Percentiles rank a stretch among this genome's conserved stretches.
These are phyloP conservation scores for Battus philenor DNA, from an alignment of 1,140 invertebrate genomes.

Conservation along the genomic window DNA sequence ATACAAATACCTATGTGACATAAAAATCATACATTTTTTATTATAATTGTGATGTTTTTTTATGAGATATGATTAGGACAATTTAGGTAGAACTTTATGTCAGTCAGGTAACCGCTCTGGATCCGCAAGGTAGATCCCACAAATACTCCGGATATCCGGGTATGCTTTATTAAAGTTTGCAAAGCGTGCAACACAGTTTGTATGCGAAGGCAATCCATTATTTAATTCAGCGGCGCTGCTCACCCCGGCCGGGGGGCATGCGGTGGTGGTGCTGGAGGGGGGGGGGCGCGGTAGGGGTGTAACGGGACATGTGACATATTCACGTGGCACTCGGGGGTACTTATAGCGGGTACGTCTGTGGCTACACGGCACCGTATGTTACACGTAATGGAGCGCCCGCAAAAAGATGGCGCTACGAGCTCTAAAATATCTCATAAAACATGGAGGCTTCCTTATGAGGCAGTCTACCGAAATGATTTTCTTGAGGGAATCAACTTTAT, in stretches of 20 bases:
- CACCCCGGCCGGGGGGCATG: constrained; percentile 24
- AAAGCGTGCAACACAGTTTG: too few relatives aligned
- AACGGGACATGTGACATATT: constrained; percentile 60
- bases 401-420: constrained; percentile 23
- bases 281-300: constrained; percentile 20
- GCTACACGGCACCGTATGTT: constrained; percentile 46
- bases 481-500: too few relatives aligned
- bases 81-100: too few relatives aligned
- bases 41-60: too few relatives aligned
- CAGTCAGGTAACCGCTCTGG: too few relatives aligned
- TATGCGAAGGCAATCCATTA: constrained; percentile 45
- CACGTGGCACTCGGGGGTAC: constrained; percentile 50
- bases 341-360: constrained; percentile 46
- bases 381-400: constrained; percentile 49
- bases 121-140: too few relatives aligned
- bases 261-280: too few relatives aligned
- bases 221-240: constrained; percentile 43
- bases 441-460: constrained; percentile 16
- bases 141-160: too few relatives aligned
- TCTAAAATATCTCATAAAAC: constrained; percentile 35
- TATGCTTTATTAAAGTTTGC: too few relatives aligned
- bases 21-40: too few relatives aligned
- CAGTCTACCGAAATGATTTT: constrained; percentile 7
- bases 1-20: too few relatives aligned
- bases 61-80: too few relatives aligned